A percentile compares a stretch with the other conserved stretches of the same genome.
These are phyloP conservation scores for Gallirallus australis DNA, from an alignment of 2,797 vertebrate genomes.

Conservation along the genomic window DNA sequence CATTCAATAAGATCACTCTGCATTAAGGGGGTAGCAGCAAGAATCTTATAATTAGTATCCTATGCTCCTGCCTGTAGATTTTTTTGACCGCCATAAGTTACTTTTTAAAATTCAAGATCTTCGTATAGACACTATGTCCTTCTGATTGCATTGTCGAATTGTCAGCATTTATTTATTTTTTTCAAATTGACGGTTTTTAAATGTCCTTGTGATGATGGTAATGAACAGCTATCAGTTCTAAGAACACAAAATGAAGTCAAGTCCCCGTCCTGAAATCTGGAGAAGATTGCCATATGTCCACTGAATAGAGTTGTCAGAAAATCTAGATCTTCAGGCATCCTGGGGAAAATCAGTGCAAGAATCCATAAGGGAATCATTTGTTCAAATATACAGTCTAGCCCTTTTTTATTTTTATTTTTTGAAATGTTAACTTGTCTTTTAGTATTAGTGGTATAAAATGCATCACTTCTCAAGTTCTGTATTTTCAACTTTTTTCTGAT, in stretches of 20 bases:
- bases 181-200: constrained; percentile 88
- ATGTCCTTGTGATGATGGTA: constrained; percentile 93
- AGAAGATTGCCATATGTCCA: constrained; percentile 92
- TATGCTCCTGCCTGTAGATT: constrained; percentile 91
- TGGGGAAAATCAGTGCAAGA: constrained; percentile 96
- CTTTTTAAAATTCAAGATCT: constrained; percentile 81
- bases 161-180: constrained; percentile 90
- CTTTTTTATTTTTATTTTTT: constrained; percentile 71
- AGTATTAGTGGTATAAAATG: constrained; percentile 72
- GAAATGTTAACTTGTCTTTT: constrained; percentile 77
- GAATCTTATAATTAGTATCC: constrained; percentile 94
- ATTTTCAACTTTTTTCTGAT: constrained; percentile 84
- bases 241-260: constrained; percentile 95
- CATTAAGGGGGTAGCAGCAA: constrained; percentile 99
- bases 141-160: constrained; percentile 90
- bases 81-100: constrained; percentile 92
- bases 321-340: constrained; percentile 92
- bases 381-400: constrained; percentile 85
- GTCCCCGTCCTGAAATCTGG: constrained; percentile 96
- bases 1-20: constrained; percentile 96
- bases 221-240: constrained; percentile 89
- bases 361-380: constrained; percentile 91
- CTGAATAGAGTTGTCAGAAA: constrained; percentile 97
- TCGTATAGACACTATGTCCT: constrained; percentile 84
- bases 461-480: constrained; percentile 66